Conservation (phyloP, 2,113 vertebrate genomes). For the Eclectus roratus region DNA sequence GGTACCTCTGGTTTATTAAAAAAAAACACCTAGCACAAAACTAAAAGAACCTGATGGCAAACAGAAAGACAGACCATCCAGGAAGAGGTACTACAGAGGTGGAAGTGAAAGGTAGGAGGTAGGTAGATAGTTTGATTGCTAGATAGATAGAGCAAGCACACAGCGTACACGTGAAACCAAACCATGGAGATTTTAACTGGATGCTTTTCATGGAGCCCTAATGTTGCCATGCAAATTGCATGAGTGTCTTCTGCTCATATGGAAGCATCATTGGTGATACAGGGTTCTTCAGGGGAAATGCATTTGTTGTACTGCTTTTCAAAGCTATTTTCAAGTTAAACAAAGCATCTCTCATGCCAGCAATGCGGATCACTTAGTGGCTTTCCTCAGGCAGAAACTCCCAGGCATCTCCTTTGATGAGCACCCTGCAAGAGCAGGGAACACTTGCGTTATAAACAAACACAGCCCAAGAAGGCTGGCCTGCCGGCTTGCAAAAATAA, state of each 20-base stretch:
- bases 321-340: constrained; percentile 23
- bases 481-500: neutral
- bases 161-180: neutral
- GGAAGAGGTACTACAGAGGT: neutral
- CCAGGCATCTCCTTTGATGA: neutral
- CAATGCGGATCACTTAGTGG: neutral
- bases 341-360: neutral
- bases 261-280: neutral
- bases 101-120: neutral
- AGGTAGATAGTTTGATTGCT: neutral
- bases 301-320: neutral
- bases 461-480: neutral
- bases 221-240: accelerated
- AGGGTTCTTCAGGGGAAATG: neutral
- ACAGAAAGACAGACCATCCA: neutral
- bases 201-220: neutral
- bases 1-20: neutral
- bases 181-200: neutral
- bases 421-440: neutral
- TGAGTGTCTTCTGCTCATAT: neutral
- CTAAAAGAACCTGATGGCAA: no score
- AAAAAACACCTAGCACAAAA: neutral
- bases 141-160: neutral
- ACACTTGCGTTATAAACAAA: constrained; percentile 51
- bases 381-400: constrained; percentile 37